phyloP scores from a whole-genome alignment of 2,888 invertebrate species.

The Eueremaeus valkanovi region DNA sequence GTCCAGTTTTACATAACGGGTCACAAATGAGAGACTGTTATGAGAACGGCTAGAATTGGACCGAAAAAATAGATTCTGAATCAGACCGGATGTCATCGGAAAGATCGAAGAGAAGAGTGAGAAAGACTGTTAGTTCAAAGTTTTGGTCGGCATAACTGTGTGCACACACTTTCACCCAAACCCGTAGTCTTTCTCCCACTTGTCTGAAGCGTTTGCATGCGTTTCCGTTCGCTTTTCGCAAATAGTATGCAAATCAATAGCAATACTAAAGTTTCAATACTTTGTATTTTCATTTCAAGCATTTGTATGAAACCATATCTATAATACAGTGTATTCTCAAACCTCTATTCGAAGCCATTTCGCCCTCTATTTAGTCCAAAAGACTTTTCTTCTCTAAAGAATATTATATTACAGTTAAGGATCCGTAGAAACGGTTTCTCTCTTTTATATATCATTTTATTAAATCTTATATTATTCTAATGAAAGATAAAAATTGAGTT shows the following conservation, averaged over 20 bases:
- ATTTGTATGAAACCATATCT: neutral
- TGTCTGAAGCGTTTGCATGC: neutral
- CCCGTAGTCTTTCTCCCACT: neutral
- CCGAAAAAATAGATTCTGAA: neutral
- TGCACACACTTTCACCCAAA: constrained; percentile 1
- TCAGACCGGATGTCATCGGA: constrained; percentile 4
- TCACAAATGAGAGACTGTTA: constrained; percentile 8
- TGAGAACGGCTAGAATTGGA: neutral
- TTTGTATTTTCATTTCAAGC: neutral
- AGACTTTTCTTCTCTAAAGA: neutral
- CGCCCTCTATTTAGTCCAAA: neutral
- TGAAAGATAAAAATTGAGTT: too few relatives aligned
- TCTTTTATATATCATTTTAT: too few relatives aligned
- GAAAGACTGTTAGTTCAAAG: neutral
- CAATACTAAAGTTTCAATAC: neutral
- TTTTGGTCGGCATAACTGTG: neutral
- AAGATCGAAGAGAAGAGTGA: neutral
- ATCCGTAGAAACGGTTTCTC: too few relatives aligned
- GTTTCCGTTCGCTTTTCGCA: constrained; percentile 4
- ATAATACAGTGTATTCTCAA: too few relatives aligned
- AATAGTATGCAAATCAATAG: constrained; percentile 16
- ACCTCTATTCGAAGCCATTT: neutral
- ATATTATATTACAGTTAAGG: neutral
- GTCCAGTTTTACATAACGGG: constrained; percentile 35
- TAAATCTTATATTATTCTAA: too few relatives aligned